phyloP scores from a whole-genome alignment of 2,797 vertebrate genomes.

The Hemitrygon akajei region DNA sequence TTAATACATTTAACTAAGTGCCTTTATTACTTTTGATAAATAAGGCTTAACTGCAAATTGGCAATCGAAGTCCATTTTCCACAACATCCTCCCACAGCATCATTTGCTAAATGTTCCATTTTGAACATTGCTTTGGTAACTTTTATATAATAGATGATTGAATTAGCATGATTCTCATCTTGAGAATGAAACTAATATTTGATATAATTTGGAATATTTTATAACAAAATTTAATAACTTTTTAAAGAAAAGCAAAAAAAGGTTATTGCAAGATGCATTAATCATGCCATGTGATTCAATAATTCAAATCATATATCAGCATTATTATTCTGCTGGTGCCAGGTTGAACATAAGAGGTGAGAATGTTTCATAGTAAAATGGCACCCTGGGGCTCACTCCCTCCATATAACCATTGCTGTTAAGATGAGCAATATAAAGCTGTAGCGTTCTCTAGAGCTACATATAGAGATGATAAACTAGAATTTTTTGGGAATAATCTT shows the following conservation, averaged over 20 bases:
- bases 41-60: slow-evolving; percentile 23
- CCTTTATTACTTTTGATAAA: slow-evolving; percentile 23
- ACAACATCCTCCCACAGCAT: neutral
- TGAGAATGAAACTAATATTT: neutral
- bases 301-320: neutral
- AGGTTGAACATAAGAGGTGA: neutral
- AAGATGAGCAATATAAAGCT: neutral
- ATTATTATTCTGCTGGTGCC: neutral
- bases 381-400: neutral
- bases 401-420: neutral
- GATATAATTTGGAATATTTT: neutral
- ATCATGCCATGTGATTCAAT: neutral
- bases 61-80: neutral
- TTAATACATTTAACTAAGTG: neutral
- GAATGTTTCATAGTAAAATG: neutral
- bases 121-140: neutral
- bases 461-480: neutral
- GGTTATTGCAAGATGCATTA: neutral
- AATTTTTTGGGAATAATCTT: neutral
- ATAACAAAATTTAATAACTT: neutral
- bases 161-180: neutral
- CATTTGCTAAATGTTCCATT: neutral
- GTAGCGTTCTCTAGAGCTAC: no score
- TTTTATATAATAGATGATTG: neutral
- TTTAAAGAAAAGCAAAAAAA: neutral